Base-by-base conservation (phyloP, 92 coral and sea anemone genomes). In the Epizoanthus ramosus region DNA sequence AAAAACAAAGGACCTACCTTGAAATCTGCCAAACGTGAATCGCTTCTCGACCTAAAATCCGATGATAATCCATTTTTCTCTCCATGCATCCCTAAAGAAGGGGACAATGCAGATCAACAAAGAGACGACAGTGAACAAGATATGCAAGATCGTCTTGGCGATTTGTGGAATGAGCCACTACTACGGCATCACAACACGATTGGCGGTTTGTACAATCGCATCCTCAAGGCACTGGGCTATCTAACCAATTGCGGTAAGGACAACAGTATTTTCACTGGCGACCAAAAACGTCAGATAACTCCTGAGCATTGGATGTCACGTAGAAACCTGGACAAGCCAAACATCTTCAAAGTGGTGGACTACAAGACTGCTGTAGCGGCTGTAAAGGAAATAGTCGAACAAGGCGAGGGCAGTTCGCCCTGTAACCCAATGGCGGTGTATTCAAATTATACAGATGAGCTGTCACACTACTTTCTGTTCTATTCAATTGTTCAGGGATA, bases 391-490 rank as follows among this genome's bases (percentile, higher is more conserved):
- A 93, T 93, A 3, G 60, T 93, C 13, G 90, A 91, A 1, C 87
- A 93, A 66, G 97, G 97, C 21, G 97, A 93, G 72, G 97, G 97
- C 1, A 86, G 92, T 37, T 91, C 94, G 8, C 91, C 91, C 0
- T 93, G 97, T 76, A 93, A 93, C 59, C 94, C 97, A 0, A 12
- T 91, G 74, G 77, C 86, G 45, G 92, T 91, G 85, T 77, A 70
- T 63, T 72, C 87, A 4, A 89, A 84, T 28, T 35, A 66, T 5
- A 56, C 50, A 18, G 74, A 71, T 24, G 92, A 88, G n/a, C 81
- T 93, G 33, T 91, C 97, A 4, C 97, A 93, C 57, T 93, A 91
- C 57, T 93, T 85, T 68, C 70, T 85, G 76, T 93, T 93, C 73
- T 71, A 83, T 22, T 91, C 94, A 4, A 87, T 93, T 57, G 94